A percentile compares a stretch with the other conserved stretches of the same genome.
Evolutionary conservation across 2,113 vertebrate genomes (phyloP).

Genomic region (Lamprotornis superbus): DNA sequence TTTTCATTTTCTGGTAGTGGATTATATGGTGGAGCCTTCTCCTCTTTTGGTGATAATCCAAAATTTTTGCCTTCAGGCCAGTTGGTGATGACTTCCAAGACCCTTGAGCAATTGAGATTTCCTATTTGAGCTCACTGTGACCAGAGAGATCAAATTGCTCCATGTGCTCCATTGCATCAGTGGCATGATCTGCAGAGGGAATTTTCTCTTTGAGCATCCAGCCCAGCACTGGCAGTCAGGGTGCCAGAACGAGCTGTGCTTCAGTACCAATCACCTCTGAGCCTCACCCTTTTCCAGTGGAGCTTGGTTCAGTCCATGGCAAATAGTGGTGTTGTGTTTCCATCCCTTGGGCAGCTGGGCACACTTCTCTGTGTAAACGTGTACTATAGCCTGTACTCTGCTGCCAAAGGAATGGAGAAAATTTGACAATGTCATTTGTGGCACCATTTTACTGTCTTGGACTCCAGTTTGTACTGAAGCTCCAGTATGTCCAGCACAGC

Average conservation of each 20-base stretch:
- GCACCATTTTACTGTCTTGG: not conserved
- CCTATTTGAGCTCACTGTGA: not conserved
- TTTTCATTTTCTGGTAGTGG: not conserved
- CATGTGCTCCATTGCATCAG: not conserved
- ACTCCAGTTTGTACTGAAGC: not conserved
- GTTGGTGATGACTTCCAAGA: not conserved
- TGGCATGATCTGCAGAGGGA: not conserved
- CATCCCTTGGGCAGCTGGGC: not conserved
- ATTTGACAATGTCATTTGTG: not conserved
- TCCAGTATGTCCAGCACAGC: not conserved
- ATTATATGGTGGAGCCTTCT: not conserved
- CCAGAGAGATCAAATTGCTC: not conserved
- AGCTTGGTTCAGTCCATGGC: not conserved
- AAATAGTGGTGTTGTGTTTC: not conserved
- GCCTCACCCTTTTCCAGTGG: not conserved
- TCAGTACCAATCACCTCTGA: not conserved
- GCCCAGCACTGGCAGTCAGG: not conserved
- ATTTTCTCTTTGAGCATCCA: not conserved
- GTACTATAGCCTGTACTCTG: not conserved
- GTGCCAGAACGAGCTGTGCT: not conserved
- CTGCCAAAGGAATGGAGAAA: not conserved
- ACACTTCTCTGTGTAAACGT: fast-evolving
- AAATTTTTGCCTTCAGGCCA: not conserved
- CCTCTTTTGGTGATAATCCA: not conserved
- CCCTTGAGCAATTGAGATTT: not conserved